A percentile compares a stretch with the other conserved stretches of the same genome.
phyloP scores from a whole-genome alignment of 2,113 vertebrate species.

The Oxygymnocypris stewartii region DNA sequence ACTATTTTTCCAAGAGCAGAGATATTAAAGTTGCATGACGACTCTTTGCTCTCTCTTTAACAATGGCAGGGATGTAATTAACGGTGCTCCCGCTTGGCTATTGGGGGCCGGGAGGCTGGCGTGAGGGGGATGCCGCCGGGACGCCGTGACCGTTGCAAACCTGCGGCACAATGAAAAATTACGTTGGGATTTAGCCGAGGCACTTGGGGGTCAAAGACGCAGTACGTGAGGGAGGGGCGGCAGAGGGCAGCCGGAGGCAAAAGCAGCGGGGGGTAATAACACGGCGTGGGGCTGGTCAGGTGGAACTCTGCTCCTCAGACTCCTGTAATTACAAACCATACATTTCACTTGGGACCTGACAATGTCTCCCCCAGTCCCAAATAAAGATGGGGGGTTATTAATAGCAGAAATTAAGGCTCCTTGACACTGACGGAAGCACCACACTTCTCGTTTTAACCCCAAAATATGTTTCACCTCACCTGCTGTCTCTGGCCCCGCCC shows the following conservation, averaged over 20 bases:
- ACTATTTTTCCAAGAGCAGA: slow-evolving; percentile 67
- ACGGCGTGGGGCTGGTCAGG: slow-evolving; percentile 68
- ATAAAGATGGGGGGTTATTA: slow-evolving; percentile 63
- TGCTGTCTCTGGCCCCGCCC: slow-evolving; percentile 41
- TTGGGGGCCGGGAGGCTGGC: slow-evolving; percentile 47
- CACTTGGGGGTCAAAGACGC: slow-evolving; percentile 55
- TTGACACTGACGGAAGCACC: slow-evolving; percentile 61
- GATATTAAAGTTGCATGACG: slow-evolving; percentile 64
- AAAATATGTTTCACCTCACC: slow-evolving; percentile 56
- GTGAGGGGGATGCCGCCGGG: slow-evolving; percentile 53
- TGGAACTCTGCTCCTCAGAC: slow-evolving; percentile 75
- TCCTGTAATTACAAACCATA: slow-evolving; percentile 79
- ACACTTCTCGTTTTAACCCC: slow-evolving; percentile 57
- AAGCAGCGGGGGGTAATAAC: slow-evolving; percentile 8
- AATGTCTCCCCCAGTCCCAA: slow-evolving; percentile 70
- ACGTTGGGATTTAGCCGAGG: slow-evolving; percentile 64
- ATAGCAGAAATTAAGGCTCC: slow-evolving; percentile 70
- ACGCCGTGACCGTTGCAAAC: slow-evolving; percentile 58
- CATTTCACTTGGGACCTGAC: slow-evolving; percentile 81
- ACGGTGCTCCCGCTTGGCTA: not conserved
- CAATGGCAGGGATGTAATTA: slow-evolving; percentile 68
- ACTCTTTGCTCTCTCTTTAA: slow-evolving; percentile 15
- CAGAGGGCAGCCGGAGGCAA: slow-evolving; percentile 68
- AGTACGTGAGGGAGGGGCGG: slow-evolving; percentile 47
- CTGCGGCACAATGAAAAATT: slow-evolving; percentile 72